Evolutionary conservation across 2,113 vertebrate genomes (phyloP).

Genomic region (Colaptes auratus): DNA sequence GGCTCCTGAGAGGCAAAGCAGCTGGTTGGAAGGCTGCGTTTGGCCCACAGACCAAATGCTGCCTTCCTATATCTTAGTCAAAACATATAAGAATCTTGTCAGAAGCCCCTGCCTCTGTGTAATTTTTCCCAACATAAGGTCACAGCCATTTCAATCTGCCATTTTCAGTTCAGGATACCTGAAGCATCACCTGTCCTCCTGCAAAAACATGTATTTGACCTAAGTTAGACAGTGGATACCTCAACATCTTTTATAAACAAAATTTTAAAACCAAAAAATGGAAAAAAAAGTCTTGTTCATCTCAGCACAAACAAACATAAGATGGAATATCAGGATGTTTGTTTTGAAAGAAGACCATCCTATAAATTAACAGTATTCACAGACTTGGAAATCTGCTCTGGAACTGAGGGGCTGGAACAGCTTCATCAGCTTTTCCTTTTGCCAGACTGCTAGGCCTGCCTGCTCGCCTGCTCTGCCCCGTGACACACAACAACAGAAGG

Average conservation of each 20-base stretch:
- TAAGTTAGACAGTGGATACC: neutral
- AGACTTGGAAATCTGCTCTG: constrained; percentile 27
- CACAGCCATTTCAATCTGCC: neutral
- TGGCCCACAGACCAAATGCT: neutral
- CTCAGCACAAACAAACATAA: neutral
- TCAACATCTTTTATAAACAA: neutral
- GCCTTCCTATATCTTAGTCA: neutral
- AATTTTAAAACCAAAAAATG: neutral
- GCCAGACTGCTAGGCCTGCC: neutral
- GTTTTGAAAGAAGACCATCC: neutral
- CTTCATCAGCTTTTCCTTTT: constrained; percentile 31
- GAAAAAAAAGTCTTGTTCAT: neutral
- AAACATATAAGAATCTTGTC: neutral
- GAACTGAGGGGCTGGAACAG: neutral
- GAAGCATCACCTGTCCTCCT: neutral
- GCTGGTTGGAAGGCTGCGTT: neutral
- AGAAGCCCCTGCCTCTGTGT: neutral
- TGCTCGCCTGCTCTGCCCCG: neutral
- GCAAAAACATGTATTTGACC: neutral
- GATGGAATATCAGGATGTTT: neutral
- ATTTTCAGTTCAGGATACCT: neutral
- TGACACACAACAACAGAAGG: neutral
- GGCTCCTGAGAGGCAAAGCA: constrained; percentile 8
- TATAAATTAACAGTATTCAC: constrained; percentile 36
- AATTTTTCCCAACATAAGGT: neutral